phyloP scores from a whole-genome alignment of 2,797 vertebrate species.

The Sciurus carolinensis region DNA sequence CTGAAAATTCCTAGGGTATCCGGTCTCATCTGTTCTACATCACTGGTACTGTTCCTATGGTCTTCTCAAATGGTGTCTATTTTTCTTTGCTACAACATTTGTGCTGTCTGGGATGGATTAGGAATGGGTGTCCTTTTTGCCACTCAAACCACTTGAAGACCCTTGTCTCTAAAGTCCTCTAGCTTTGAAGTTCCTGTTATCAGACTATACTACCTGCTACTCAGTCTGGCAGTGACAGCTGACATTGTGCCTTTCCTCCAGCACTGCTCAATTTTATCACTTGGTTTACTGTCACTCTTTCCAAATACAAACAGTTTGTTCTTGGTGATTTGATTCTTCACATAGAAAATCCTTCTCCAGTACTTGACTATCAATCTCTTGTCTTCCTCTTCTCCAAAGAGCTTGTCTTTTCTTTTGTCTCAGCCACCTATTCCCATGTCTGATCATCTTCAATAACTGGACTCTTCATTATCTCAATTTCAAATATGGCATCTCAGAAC shows the following conservation, averaged over 20 bases:
- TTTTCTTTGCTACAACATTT: neutral
- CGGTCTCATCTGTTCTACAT: too few species aligned
- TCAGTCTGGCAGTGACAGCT: neutral
- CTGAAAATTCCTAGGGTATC: too few species aligned
- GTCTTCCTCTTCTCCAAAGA: neutral
- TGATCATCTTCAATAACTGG: neutral
- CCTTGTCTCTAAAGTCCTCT: neutral
- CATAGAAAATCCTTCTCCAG: neutral
- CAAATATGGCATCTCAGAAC: neutral
- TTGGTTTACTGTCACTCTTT: neutral
- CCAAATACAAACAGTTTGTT: neutral
- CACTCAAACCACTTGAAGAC: neutral
- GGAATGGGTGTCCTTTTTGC: neutral
- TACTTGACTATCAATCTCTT: neutral
- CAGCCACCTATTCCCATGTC: neutral
- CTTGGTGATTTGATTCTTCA: conserved; percentile 21
- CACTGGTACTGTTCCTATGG: neutral
- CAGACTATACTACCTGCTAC: neutral
- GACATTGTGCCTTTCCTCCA: neutral
- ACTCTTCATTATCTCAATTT: neutral
- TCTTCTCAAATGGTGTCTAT: neutral
- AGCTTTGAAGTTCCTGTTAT: neutral
- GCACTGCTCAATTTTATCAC: neutral
- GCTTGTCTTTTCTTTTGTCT: neutral
- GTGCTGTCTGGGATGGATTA: neutral